phyloP scores from a whole-genome alignment of 2,797 vertebrate species.

The Lutra lutra region DNA sequence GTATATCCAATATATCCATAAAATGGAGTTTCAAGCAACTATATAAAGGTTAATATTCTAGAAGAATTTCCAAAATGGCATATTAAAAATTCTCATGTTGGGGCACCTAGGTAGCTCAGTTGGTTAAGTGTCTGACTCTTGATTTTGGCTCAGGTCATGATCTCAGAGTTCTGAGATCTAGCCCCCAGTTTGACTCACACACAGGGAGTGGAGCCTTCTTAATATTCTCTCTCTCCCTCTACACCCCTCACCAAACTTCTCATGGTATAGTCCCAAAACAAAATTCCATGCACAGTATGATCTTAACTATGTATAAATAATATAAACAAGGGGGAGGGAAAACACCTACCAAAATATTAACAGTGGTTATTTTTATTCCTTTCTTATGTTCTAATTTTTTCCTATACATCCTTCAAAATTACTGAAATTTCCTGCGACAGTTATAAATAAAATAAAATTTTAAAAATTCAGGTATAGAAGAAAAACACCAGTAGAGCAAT shows the following conservation, averaged over 20 bases:
- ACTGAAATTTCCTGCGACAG: not conserved
- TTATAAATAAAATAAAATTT: conserved; percentile 28
- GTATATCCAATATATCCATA: not conserved
- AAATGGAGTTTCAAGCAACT: not conserved
- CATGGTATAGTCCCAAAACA: not conserved
- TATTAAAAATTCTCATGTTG: not conserved
- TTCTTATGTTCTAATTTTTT: not conserved
- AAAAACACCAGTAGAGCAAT: not conserved
- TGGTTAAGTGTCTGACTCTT: not conserved
- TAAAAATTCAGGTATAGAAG: not conserved
- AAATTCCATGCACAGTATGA: not conserved
- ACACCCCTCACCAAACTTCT: not conserved
- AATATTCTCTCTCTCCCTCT: not conserved
- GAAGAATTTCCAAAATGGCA: conserved; percentile 45
- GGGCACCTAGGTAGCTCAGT: not conserved
- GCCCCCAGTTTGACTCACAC: not conserved
- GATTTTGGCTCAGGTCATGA: not conserved
- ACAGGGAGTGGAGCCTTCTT: not conserved
- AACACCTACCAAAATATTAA: not conserved
- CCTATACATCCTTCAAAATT: not conserved
- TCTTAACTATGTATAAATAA: not conserved
- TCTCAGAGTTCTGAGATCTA: not conserved
- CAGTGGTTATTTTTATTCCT: not conserved
- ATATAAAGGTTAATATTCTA: not conserved
- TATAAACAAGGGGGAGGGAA: not conserved